Evolutionary conservation across 92 coral and sea anemone species (phyloP).

Genomic region (Zoanthus solanderi): DNA sequence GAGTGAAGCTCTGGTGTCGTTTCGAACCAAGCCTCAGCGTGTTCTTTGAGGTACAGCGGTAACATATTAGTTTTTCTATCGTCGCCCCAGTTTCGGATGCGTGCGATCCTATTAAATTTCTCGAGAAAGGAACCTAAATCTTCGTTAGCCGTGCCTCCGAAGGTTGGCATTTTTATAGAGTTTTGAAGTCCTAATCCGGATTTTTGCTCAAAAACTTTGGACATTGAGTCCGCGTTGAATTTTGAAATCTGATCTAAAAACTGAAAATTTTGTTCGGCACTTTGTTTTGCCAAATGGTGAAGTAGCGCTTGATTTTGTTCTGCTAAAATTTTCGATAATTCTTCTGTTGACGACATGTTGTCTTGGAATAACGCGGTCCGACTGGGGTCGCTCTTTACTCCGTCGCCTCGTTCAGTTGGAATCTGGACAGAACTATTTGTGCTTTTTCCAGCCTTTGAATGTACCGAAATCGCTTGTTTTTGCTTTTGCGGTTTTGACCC

Average conservation of each 20-base stretch:
- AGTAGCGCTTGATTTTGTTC: slow-evolving; percentile 10
- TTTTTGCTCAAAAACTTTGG: background rate
- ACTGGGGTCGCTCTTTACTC: background rate
- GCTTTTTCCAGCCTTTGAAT: background rate
- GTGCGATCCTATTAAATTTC: background rate
- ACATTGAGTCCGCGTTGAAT: background rate
- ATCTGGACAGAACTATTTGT: background rate
- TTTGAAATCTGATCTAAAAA: background rate
- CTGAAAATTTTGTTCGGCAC: background rate
- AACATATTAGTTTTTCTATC: background rate
- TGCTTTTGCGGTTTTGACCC: background rate
- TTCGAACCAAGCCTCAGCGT: too few relatives aligned
- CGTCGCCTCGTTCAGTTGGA: slow-evolving; percentile 4
- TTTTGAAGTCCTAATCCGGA: background rate
- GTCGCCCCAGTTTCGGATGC: background rate
- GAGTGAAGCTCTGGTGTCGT: too few relatives aligned
- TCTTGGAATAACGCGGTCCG: too few relatives aligned
- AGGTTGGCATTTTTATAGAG: background rate
- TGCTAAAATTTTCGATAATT: background rate
- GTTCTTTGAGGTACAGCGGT: too few relatives aligned
- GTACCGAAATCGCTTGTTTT: background rate
- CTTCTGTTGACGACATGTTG: background rate
- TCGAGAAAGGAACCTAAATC: background rate
- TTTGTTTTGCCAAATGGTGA: slow-evolving; percentile 8
- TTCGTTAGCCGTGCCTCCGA: background rate